Evolutionary conservation across 2,797 vertebrate genomes (phyloP), one percentile per base, ranked within the genome.

Genomic region (Aplochiton taeniatus): DNA sequence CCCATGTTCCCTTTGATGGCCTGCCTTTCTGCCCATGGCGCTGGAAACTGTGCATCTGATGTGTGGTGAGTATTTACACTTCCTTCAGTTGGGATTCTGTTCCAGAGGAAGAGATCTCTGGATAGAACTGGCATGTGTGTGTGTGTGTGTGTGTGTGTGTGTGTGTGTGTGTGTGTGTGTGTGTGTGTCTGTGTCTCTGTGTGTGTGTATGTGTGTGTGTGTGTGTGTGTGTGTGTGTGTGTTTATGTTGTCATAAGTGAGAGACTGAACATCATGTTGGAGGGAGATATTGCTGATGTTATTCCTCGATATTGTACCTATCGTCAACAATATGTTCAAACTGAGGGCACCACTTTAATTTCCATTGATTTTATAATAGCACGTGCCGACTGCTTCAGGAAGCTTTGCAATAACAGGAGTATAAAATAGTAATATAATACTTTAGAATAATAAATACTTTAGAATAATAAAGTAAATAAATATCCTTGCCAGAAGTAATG

Each of bases 61-160:
- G 46, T 70, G n/a, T 68, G 77, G 77, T 79, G 65, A 79, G 77
- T 75, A 56, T 58, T 61, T 0, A 54, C 19, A 11, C n/a, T 61
- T 46, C 16, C 20, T 46, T 72, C 48, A 16, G 19, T 58, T 46
- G 51, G 16, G 13, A 47, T 46, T 47, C 44, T 41, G 41, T 18
- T 13, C 16, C 20, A 61, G 47, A 61, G 47, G 19, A 42, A 50
- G 16, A 31, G 31, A 31, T 19, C 9, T 61, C 60, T 43, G 48
- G 47, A 62, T 14, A 62, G n/a, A 51, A 16, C 31, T 47, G 12
- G 0, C 13, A 31, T 54, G 14, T 55, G 20, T 42, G 48, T 54
- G 42, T 54, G 8, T 60, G 18, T 48, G 42, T 45, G 56, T 45
- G n/a, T 54, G 51, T 45, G 31, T 46, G 61, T 54, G 43, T 63